Evolutionary conservation across 2,113 vertebrate species (phyloP), one percentile per base, ranked within the genome.

Genomic region (Semicossyphus pulcher): DNA sequence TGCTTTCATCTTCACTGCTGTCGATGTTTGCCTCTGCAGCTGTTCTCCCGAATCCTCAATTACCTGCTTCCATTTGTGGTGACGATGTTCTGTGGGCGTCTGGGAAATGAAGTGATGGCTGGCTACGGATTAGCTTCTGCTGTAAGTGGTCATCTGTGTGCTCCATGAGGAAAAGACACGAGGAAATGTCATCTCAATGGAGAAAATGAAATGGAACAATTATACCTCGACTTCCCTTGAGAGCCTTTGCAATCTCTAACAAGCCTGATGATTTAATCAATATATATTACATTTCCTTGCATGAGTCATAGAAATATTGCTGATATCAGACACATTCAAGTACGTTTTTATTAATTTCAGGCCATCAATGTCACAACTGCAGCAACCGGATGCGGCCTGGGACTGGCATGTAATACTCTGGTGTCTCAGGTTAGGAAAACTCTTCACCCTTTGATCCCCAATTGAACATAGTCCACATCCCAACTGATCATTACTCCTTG

Each of bases 71-170:
- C 93, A 0, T 94, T 98, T 78, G 92, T 97, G 72, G 94, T 96
- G 78, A 96, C 97, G 1, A 94, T 98, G 90, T 98, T 97, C 88
- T 99, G 96, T 6, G 97, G 97, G 31, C 96, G 95, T 77, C 86
- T 98, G 90, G 97, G 96, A 54, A 97, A 97, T 68, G 75, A 94
- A 0, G 95, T 96, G 69, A 88, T 98, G 81, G 97, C 96, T 0
- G 94, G 96, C 0, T 97, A 96, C 62, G 96, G 92, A 0, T 90
- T 85, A 52, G 83, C 83, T 16, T 67, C 12, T 67, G 74, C 83
- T 63, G 83, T 85, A 81, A 81, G 83, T 85, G 47, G 15, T 48
- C 29, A 15, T 37, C 47, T 60, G 9, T 34, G 21, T 21, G 12
- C 26, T 64, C n/a, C 48, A 21, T 4, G 5, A 59, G 7, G 9